These are phyloP conservation scores for Glossosoma conforme DNA, from an alignment of 1,140 invertebrate genomes.

Conservation along the genomic window DNA sequence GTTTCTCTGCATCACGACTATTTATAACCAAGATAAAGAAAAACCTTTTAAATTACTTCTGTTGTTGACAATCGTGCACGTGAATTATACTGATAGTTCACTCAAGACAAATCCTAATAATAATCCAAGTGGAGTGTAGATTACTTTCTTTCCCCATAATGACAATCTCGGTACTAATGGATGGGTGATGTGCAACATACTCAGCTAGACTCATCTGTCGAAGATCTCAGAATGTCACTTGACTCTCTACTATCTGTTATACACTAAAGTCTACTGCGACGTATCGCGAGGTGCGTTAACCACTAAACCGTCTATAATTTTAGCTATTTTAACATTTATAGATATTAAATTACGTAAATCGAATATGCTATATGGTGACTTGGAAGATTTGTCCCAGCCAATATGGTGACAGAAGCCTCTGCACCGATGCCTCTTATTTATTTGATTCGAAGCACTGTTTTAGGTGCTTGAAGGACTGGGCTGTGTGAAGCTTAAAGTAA, in stretches of 20 bases:
- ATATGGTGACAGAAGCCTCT: constrained; percentile 1
- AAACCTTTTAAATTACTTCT: no score
- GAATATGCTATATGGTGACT: constrained; percentile 13
- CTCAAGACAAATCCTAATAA: neutral
- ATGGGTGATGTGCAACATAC: neutral
- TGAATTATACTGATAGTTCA: neutral
- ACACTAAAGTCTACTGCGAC: neutral
- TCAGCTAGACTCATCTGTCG: neutral
- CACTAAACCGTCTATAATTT: constrained; percentile 19
- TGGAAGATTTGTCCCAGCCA: constrained; percentile 7
- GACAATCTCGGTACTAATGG: constrained; percentile 5
- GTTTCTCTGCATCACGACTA: neutral
- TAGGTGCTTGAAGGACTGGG: constrained; percentile 21
- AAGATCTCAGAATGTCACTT: neutral
- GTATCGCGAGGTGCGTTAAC: constrained; percentile 10
- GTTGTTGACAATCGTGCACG: neutral
- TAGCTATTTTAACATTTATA: constrained; percentile 10
- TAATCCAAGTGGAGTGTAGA: neutral
- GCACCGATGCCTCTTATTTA: constrained; percentile 12
- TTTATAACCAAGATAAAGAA: neutral
- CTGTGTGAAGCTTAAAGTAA: constrained; percentile 22
- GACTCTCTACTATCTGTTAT: neutral
- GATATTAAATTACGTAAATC: constrained; percentile 8
- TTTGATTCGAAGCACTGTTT: constrained; percentile 22
- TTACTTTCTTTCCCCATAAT: neutral